phyloP scores from a whole-genome alignment of 2,888 invertebrate species.

The Tyria jacobaeae region DNA sequence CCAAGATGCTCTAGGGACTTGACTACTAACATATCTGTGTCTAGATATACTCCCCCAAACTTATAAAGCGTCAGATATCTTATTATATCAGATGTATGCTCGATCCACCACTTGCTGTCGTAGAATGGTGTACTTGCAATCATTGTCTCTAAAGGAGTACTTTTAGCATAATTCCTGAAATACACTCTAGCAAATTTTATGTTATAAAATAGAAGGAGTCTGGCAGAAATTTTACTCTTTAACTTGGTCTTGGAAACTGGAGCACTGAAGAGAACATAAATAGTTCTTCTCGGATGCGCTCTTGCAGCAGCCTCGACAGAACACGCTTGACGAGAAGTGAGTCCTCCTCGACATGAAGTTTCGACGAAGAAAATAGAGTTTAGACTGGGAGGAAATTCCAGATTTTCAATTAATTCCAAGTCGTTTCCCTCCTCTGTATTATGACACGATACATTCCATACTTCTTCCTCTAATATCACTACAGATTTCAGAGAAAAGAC shows the following conservation, averaged over 20 bases:
- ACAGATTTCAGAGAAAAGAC: background rate
- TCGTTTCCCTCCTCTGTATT: background rate
- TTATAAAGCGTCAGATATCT: conserved; percentile 6
- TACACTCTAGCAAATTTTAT: conserved; percentile 2
- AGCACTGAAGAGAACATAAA: conserved; percentile 1
- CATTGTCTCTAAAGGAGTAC: conserved; percentile 4
- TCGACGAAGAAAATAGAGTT: conserved; percentile 30
- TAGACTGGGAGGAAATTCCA: background rate
- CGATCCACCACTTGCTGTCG: background rate
- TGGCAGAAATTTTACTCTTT: background rate
- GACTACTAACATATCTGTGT: conserved; percentile 2
- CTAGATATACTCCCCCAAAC: background rate
- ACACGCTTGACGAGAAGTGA: conserved; percentile 30
- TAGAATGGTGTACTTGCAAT: background rate
- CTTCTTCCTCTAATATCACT: background rate
- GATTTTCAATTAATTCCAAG: background rate
- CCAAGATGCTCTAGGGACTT: conserved; percentile 3
- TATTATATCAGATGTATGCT: background rate
- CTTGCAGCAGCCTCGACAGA: conserved; percentile 36
- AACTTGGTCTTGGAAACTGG: background rate
- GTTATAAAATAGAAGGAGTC: background rate
- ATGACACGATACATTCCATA: conserved; percentile 1
- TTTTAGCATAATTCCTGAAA: background rate
- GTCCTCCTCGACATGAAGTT: conserved; percentile 26
- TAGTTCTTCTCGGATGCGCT: conserved; percentile 16